These are phyloP conservation scores for Galago senegalensis DNA, from an alignment of 2,797 vertebrate species.

Conservation along the genomic window DNA sequence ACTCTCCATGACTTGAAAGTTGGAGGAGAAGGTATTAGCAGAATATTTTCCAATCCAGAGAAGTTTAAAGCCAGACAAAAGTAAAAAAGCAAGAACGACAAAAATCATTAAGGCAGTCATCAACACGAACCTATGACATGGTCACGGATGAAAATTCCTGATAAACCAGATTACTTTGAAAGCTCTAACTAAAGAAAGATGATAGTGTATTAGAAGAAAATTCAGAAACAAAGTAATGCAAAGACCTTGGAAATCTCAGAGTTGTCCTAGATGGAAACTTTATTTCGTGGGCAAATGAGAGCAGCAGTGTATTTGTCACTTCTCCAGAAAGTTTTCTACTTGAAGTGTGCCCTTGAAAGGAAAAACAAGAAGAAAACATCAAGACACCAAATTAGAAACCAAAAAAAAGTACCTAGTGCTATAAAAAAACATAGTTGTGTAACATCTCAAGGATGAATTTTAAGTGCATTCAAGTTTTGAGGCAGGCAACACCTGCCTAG, in stretches of 20 bases:
- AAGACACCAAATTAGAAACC: constrained; percentile 78
- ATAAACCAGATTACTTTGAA: not conserved
- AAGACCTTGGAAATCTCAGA: not conserved
- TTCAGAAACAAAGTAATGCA: constrained; percentile 22
- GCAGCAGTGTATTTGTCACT: not conserved
- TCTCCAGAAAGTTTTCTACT: constrained; percentile 69
- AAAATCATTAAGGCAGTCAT: not conserved
- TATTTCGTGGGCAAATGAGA: constrained; percentile 14
- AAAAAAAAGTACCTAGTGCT: constrained; percentile 62
- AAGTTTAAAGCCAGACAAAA: constrained; percentile 19
- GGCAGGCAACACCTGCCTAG: constrained; percentile 75
- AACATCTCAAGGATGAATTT: constrained; percentile 84
- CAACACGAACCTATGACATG: constrained; percentile 1
- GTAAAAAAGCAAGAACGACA: not conserved
- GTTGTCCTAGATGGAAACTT: constrained; percentile 8
- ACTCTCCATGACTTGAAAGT: not conserved
- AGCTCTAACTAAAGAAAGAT: not conserved
- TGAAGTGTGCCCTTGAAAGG: constrained; percentile 72
- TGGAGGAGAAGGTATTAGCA: not conserved
- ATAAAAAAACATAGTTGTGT: constrained; percentile 74
- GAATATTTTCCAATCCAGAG: constrained; percentile 23
- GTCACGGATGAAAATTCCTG: constrained; percentile 34
- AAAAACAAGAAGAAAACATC: constrained; percentile 78
- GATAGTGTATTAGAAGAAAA: not conserved
- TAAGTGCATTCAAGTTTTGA: constrained; percentile 76